These are phyloP conservation scores for Hylaea fasciaria DNA, from an alignment of 2,888 invertebrate genomes.

Conservation along the genomic window DNA sequence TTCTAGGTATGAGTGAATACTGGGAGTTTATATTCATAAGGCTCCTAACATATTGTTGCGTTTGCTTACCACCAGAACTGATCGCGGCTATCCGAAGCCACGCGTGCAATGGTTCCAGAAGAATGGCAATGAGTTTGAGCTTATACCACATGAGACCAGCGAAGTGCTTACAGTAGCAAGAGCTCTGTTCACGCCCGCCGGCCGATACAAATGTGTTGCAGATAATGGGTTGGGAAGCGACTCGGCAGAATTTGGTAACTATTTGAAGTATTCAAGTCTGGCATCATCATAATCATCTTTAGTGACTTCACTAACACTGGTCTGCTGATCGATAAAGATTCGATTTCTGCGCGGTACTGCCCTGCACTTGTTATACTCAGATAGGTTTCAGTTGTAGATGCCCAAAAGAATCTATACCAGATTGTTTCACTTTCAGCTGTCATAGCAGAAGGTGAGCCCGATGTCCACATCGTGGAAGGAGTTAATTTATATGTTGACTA, in stretches of 20 bases:
- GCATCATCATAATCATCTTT: too few species aligned
- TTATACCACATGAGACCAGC: neutral
- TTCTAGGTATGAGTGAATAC: too few species aligned
- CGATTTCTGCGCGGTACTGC: too few species aligned
- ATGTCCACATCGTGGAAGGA: conserved; percentile 28
- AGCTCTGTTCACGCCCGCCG: conserved; percentile 1
- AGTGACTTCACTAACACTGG: too few species aligned
- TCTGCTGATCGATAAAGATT: too few species aligned
- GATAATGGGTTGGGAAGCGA: neutral
- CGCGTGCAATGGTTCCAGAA: conserved; percentile 18
- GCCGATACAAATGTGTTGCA: conserved; percentile 13
- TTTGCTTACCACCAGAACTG: conserved; percentile 5
- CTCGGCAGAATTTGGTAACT: conserved; percentile 13
- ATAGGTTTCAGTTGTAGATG: too few species aligned
- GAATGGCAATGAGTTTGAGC: neutral
- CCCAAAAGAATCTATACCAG: too few species aligned
- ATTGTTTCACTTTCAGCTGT: conserved; percentile 6
- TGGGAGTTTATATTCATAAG: too few species aligned
- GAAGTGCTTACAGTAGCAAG: conserved; percentile 12
- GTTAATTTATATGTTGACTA: conserved; percentile 19
- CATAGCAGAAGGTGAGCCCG: conserved; percentile 16
- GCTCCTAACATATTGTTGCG: too few species aligned
- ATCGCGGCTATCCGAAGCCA: conserved; percentile 13
- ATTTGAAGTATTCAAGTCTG: too few species aligned
- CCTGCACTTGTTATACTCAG: too few species aligned